A percentile compares a stretch with the other conserved stretches of the same genome.
phyloP scores from a whole-genome alignment of 2,113 vertebrate species.

The Dipodomys stephensi region DNA sequence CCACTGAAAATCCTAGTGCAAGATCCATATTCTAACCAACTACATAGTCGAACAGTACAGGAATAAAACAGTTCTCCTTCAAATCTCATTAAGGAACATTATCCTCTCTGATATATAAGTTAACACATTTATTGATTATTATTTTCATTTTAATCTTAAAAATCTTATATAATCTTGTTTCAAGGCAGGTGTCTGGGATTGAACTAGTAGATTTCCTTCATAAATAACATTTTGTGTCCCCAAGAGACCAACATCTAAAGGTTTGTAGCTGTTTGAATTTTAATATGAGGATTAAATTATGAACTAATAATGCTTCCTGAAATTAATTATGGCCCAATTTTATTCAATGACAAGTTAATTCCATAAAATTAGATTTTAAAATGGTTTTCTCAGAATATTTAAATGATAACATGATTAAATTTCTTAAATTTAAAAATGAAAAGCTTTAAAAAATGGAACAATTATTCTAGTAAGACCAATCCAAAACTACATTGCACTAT shows the following conservation, averaged over 20 bases:
- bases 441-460: neutral
- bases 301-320: constrained; percentile 7
- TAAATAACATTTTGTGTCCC: neutral
- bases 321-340: neutral
- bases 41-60: neutral
- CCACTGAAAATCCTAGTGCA: neutral
- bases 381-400: constrained; percentile 21
- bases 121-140: neutral
- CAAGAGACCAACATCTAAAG: neutral
- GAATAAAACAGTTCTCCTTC: neutral
- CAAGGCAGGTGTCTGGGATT: neutral
- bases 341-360: constrained; percentile 46
- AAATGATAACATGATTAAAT: constrained; percentile 36
- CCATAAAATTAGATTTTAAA: neutral
- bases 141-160: constrained; percentile 45
- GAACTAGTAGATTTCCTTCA: neutral
- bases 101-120: neutral
- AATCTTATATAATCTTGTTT: neutral
- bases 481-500: neutral
- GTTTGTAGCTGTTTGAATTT: neutral
- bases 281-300: constrained; percentile 21
- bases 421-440: constrained; percentile 39
- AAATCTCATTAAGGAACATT: neutral
- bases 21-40: neutral
- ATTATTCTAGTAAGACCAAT: neutral